A percentile compares a stretch with the other conserved stretches of the same genome.
phyloP scores from a whole-genome alignment of 2,113 vertebrate species.

The Lagopus muta region DNA sequence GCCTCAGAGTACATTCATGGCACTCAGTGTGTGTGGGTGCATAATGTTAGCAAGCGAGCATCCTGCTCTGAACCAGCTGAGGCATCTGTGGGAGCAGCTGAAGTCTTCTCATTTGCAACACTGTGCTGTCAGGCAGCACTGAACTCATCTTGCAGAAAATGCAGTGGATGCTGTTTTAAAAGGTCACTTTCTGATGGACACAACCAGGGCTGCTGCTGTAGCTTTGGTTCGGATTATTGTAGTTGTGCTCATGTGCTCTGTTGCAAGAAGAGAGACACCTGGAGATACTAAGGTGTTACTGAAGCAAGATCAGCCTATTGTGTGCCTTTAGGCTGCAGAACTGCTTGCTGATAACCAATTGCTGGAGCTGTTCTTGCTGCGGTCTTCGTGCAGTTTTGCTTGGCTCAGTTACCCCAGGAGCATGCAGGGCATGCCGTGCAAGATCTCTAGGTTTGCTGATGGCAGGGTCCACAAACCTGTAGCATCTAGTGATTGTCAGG shows the following conservation, averaged over 20 bases:
- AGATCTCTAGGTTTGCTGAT: not conserved
- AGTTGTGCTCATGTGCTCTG: not conserved
- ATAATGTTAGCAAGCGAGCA: accelerated
- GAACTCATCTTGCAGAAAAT: not conserved
- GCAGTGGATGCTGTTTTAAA: not conserved
- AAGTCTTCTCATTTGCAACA: not conserved
- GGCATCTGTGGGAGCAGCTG: not conserved
- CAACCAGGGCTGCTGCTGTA: not conserved
- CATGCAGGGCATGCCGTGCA: not conserved
- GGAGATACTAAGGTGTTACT: not conserved
- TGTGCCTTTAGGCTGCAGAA: not conserved
- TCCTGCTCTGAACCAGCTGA: not conserved
- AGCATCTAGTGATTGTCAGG: not conserved
- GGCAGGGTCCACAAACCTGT: not conserved
- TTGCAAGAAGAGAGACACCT: not conserved
- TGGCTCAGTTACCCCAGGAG: not conserved
- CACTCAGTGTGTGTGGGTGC: not conserved
- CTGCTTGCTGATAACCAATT: not conserved
- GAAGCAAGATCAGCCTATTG: not conserved
- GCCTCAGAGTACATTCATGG: not conserved
- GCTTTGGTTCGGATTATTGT: not conserved
- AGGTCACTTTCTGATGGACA: not conserved
- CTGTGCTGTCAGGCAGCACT: not conserved
- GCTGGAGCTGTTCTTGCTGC: not conserved
- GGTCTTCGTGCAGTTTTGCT: not conserved